These are phyloP conservation scores for Leucophora obtusa DNA, from an alignment of 2,888 invertebrate species.

Conservation along the genomic window DNA sequence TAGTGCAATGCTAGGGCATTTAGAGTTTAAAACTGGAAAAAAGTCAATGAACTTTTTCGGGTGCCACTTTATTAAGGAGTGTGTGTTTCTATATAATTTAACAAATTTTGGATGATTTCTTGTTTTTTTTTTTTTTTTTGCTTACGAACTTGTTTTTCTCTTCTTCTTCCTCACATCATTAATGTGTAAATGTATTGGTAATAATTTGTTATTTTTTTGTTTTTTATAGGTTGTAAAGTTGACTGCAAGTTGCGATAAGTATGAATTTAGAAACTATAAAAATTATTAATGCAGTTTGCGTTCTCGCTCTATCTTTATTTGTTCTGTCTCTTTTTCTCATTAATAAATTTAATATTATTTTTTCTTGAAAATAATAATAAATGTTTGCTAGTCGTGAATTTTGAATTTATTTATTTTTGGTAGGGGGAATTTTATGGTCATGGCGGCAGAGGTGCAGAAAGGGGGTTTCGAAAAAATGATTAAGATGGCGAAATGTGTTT, in stretches of 20 bases:
- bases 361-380: conserved; percentile 32
- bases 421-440: conserved; percentile 19
- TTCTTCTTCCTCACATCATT: conserved; percentile 3
- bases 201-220: conserved; percentile 29
- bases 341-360: conserved; percentile 6
- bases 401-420: conserved; percentile 34
- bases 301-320: background rate
- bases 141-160: conserved; percentile 58
- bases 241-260: conserved; percentile 64
- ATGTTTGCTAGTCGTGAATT: conserved; percentile 60
- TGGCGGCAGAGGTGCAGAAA: background rate
- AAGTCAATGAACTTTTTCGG: conserved; percentile 64
- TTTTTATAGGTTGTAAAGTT: conserved; percentile 15
- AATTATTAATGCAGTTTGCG: conserved; percentile 47
- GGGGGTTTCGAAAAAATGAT: conserved; percentile 3
- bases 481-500: conserved; percentile 59
- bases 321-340: conserved; percentile 24
- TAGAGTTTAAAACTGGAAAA: conserved; percentile 27
- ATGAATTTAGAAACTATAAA: conserved; percentile 62
- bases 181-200: conserved; percentile 11
- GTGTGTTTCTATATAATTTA: conserved; percentile 34
- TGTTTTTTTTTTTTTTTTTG: conserved; percentile 53
- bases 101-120: conserved; percentile 38
- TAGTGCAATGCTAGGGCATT: conserved; percentile 48
- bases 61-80: conserved; percentile 54